phyloP scores from a whole-genome alignment of 2,113 vertebrate species.

The Carassius auratus region DNA sequence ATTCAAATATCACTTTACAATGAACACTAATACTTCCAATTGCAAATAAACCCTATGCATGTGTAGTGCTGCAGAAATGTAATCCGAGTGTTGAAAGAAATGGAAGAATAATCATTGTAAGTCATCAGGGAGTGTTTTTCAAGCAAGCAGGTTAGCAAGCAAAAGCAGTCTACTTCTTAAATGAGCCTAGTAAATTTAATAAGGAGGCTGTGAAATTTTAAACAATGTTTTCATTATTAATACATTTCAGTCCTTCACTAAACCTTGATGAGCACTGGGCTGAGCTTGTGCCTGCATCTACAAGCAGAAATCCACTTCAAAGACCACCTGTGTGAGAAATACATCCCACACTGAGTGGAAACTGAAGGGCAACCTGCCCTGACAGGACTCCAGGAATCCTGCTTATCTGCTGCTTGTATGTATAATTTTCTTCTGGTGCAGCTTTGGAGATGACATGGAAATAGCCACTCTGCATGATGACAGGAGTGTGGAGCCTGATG shows the following conservation, averaged over 20 bases:
- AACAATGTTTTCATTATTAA: background rate
- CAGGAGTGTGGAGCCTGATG: background rate
- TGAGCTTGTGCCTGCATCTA: background rate
- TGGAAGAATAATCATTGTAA: background rate
- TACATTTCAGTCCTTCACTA: background rate
- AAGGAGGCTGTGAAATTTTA: background rate
- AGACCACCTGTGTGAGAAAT: constrained; percentile 32
- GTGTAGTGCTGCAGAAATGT: background rate
- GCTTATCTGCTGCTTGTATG: background rate
- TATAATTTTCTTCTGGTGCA: background rate
- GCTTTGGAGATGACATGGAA: constrained; percentile 6
- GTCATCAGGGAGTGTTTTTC: background rate
- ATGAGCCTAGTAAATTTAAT: background rate
- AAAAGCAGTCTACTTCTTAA: background rate
- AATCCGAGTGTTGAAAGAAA: background rate
- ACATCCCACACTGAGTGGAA: background rate
- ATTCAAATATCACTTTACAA: constrained; percentile 2
- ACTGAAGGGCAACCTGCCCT: constrained; percentile 13
- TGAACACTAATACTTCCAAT: background rate
- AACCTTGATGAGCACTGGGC: background rate
- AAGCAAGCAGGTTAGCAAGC: background rate
- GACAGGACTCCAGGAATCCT: constrained; percentile 21
- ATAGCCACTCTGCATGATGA: constrained; percentile 6
- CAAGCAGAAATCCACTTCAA: constrained; percentile 4
- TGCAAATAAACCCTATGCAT: background rate